These are phyloP conservation scores for Pycnonotus jocosus DNA, from an alignment of 2,113 vertebrate genomes.

Conservation along the genomic window DNA sequence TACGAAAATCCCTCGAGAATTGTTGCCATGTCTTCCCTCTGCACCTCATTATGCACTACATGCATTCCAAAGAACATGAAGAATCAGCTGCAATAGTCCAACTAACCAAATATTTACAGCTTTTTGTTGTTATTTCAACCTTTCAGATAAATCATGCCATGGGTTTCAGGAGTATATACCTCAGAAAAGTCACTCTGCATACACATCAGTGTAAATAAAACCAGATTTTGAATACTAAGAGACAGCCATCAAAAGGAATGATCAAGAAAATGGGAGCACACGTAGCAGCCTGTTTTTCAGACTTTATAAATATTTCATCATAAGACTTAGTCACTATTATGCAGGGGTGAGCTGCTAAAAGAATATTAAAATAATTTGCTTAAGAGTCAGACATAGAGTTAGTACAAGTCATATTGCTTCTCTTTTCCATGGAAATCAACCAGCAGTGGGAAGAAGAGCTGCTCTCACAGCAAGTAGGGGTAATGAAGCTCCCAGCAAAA, in stretches of 20 bases:
- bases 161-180: neutral
- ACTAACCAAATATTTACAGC: neutral
- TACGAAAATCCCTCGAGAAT: neutral
- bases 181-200: neutral
- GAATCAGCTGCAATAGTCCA: neutral
- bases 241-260: neutral
- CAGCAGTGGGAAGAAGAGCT: neutral
- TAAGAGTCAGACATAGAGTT: neutral
- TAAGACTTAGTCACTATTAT: neutral
- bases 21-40: neutral
- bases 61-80: neutral
- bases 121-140: neutral
- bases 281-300: neutral
- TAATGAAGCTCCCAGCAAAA: neutral
- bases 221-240: neutral
- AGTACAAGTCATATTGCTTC: neutral
- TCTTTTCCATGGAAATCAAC: neutral
- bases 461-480: neutral
- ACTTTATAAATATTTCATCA: conserved; percentile 2
- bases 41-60: neutral
- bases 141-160: neutral
- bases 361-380: neutral
- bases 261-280: neutral
- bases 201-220: neutral
- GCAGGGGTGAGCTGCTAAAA: neutral